Evolutionary conservation across 2,888 invertebrate genomes (phyloP), one percentile per base, ranked within the genome.

Genomic region (Ditylenchus weischeri): DNA sequence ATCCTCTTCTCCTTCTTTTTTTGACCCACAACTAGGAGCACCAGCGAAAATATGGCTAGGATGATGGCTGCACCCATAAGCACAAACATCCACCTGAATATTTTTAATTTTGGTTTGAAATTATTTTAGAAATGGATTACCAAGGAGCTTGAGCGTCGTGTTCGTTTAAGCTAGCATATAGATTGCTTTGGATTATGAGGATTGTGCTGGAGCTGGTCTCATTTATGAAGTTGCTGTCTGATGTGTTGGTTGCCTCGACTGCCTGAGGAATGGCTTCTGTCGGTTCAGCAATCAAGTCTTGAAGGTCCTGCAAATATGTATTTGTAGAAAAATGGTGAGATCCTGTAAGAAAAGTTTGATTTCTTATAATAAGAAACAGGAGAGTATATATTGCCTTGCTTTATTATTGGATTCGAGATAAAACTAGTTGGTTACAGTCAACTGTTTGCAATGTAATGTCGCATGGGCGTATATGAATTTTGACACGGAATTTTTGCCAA

Each of bases 61-160:
- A 72, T 18, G 21, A 72, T 73, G 58, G 72, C 65, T 19, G 54
- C 47, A 36, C 73, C 64, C 65, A 72, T 59, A 8, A 64, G 38
- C 13, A 69, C 6, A 23, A 72, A 69, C 59, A 72, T 73, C 61
- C 64, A 69, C 72, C 73, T 69, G 38, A 57, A 63, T 8, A n/a
- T 36, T 69, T 18, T 29, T 15, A 18, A 38, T 36, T 7, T 29
- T 23, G n/a, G 58, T 67, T 36, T 43, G 6, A 48, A 19, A 18
- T 60, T 60, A 6, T 35, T 38, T 59, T 35, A n/a, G n/a, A 6
- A 29, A 59, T 54, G n/a, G 10, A 1, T 54, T 23, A 21, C 54
- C 54, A 29, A 29, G 54, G 21, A n/a, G 23, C 54, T 23, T 54
- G 38, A 19, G 38, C 19, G 6, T 59, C 11, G 7, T 36, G 38